Evolutionary conservation across 2,797 vertebrate genomes (phyloP).

Genomic region (Perodicticus potto): DNA sequence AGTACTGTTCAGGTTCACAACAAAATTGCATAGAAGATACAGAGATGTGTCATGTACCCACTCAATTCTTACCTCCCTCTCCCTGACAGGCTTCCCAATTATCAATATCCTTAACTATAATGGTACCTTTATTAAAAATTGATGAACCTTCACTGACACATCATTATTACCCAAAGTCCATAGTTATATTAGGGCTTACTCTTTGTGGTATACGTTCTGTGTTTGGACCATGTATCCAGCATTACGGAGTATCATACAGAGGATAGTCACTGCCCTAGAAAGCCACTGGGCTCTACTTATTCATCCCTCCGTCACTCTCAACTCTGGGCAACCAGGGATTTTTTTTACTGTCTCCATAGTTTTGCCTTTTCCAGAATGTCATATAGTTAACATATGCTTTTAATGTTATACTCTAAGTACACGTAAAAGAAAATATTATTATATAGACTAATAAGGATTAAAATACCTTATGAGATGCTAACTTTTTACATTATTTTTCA

Average conservation of each 20-base stretch:
- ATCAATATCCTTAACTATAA: background rate
- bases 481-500: conserved; percentile 7
- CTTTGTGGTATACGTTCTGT: background rate
- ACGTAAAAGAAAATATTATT: conserved; percentile 59
- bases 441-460: conserved; percentile 45
- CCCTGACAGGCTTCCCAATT: background rate
- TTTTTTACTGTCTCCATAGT: background rate
- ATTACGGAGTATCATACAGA: background rate
- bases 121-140: background rate
- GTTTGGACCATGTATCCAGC: background rate
- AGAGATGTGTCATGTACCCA: background rate
- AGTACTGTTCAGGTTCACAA: conserved; percentile 3
- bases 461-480: conserved; percentile 63
- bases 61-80: background rate
- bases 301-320: background rate
- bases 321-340: background rate
- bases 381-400: background rate
- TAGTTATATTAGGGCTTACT: background rate
- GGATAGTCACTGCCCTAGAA: background rate
- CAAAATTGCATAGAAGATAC: background rate
- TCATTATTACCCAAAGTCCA: background rate
- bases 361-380: background rate
- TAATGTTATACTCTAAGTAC: conserved; percentile 14
- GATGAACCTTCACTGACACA: background rate
- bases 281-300: background rate